These are phyloP conservation scores for Esox lucius DNA, from an alignment of 2,797 vertebrate species.

Conservation along the genomic window DNA sequence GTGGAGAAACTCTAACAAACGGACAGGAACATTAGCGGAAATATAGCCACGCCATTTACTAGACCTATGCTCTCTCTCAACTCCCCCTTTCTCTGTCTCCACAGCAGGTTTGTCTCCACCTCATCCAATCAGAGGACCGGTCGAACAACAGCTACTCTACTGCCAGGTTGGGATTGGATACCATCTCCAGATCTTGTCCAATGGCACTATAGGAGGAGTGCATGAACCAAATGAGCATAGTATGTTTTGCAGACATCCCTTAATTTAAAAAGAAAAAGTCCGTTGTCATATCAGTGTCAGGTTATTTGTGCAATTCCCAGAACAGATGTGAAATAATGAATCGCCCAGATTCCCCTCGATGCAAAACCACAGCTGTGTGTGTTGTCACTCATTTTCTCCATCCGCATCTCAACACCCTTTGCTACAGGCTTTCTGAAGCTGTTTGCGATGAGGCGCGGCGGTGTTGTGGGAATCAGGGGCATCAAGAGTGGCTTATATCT, in stretches of 20 bases:
- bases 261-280: background rate
- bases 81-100: background rate
- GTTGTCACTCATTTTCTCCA: background rate
- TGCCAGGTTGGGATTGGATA: conserved; percentile 74
- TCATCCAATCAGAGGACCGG: conserved; percentile 34
- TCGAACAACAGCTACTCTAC: conserved; percentile 67
- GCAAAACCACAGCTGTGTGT: background rate
- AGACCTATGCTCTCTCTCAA: background rate
- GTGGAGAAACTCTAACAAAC: background rate
- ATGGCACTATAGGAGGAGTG: conserved; percentile 60
- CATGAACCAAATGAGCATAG: conserved; percentile 66
- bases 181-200: conserved; percentile 69
- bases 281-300: background rate
- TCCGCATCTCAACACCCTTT: conserved; percentile 3
- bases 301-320: background rate
- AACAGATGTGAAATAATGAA: background rate
- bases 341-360: background rate
- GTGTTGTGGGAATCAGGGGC: conserved; percentile 69
- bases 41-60: background rate
- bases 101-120: conserved; percentile 35
- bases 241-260: conserved; percentile 47
- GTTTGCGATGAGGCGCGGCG: conserved; percentile 63
- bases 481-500: conserved; percentile 65
- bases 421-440: conserved; percentile 62
- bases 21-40: too few relatives aligned